Evolutionary conservation across 1,140 invertebrate genomes (phyloP), one percentile per base, ranked within the genome.

Genomic region (Oreohelix idahoensis): DNA sequence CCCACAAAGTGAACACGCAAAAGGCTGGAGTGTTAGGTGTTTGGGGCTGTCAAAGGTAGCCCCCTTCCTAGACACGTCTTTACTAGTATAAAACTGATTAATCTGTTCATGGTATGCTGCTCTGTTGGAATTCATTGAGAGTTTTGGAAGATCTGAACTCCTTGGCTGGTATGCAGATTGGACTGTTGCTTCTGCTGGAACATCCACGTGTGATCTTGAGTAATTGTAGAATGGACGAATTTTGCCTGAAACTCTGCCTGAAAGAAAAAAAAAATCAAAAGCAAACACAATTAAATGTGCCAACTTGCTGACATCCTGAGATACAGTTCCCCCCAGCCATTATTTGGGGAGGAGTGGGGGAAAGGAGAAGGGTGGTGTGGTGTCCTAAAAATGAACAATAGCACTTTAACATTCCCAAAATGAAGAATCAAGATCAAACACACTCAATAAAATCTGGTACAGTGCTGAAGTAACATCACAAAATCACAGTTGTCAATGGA

Each of bases 1-100:
- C 45, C 77, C 77, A 79, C 77, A 79, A 15, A 66, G 45, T 23
- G 51, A 36, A 42, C 77, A 79, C 17, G 20, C 32, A 79, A 66
- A 79, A 11, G 77, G 77, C 8, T 66, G 17, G 5, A 32, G 36
- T 23, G 36, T 0, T 13, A 4, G 1, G n/a, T 73, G 1, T 8
- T 5, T 11, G 38, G 71, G n/a, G 20, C n/a, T n/a, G 23, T 45
- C n/a, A 26, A 13, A 39, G 38, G 38, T 23, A 11, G 5, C 39
- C 26, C 39, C 17, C n/a, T n/a, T n/a, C n/a, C n/a, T n/a, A n/a
- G n/a, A n/a, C 15, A 26, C 2, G 13, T 73, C 36, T 42, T 42
- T 39, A 26, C 71, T 73, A 26, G 38, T 20, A 73, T 42, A 26
- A 39, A 26, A 5, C 36, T 70, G 13, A 70, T 70, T 35, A 13